Conservation (phyloP, 2,797 vertebrate species). For the Trichosurus vulpecula region DNA sequence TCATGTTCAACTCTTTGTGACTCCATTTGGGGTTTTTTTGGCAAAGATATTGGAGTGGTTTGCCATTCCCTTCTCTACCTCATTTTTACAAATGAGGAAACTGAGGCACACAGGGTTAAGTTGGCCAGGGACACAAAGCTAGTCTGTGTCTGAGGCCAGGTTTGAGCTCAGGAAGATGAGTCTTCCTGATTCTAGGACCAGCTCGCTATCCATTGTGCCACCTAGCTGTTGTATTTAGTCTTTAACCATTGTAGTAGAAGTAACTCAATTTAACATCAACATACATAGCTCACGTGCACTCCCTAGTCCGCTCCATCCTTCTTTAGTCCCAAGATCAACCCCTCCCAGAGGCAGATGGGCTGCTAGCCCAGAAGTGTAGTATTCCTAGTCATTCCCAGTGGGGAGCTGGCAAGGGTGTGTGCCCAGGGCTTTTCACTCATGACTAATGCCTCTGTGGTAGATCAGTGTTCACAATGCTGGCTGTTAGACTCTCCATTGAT, state of each 20-base stretch:
- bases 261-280: neutral
- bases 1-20: neutral
- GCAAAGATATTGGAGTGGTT: neutral
- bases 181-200: neutral
- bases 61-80: neutral
- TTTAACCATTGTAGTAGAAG: neutral
- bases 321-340: neutral
- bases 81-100: neutral
- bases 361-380: neutral
- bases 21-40: neutral
- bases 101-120: neutral
- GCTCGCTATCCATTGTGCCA: neutral
- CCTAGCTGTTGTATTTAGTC: neutral
- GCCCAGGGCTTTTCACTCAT: conserved; percentile 3
- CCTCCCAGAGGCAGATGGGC: neutral
- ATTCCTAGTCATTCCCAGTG: neutral
- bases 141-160: neutral
- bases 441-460: conserved; percentile 1
- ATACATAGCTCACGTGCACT: neutral
- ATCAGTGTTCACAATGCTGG: neutral
- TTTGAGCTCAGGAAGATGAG: neutral
- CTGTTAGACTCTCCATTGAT: neutral
- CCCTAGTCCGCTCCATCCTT: neutral
- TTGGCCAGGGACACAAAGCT: neutral
- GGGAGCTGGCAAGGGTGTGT: neutral